phyloP scores from a whole-genome alignment of 2,113 vertebrate genomes.

The Zosterops lateralis region DNA sequence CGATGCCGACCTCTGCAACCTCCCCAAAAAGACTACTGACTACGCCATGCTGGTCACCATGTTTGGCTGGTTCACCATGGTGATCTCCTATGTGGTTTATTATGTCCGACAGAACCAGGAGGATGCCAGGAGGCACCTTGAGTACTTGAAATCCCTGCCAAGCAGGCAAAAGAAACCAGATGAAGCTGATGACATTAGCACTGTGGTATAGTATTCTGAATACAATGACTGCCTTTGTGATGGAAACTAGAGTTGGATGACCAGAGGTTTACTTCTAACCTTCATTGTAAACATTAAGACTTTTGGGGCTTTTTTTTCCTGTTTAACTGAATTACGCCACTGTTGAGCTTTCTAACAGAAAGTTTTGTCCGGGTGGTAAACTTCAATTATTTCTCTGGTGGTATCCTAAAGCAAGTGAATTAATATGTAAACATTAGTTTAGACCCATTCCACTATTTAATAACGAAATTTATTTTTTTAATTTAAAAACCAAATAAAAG shows the following conservation, averaged over 20 bases:
- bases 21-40: constrained; percentile 95
- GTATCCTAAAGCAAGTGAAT: constrained; percentile 71
- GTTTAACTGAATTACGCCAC: constrained; percentile 69
- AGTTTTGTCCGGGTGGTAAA: constrained; percentile 62
- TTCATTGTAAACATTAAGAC: constrained; percentile 74
- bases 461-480: constrained; percentile 89
- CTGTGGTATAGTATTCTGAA: constrained; percentile 85
- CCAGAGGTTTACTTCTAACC: constrained; percentile 69
- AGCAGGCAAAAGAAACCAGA: constrained; percentile 98
- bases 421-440: constrained; percentile 76
- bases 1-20: constrained; percentile 92
- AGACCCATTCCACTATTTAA: constrained; percentile 85
- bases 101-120: constrained; percentile 98
- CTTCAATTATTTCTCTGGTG: constrained; percentile 67
- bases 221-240: constrained; percentile 7
- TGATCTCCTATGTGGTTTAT: constrained; percentile 97
- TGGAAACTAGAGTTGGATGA: constrained; percentile 17
- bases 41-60: constrained; percentile 99
- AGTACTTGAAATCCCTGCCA: constrained; percentile 99
- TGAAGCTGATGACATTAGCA: constrained; percentile 93
- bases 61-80: constrained; percentile 99
- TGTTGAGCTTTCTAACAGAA: constrained; percentile 70
- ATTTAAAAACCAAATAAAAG: constrained; percentile 83
- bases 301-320: constrained; percentile 31
- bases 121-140: constrained; percentile 94